Evolutionary conservation across 2,797 vertebrate genomes (phyloP), one percentile per base, ranked within the genome.

Genomic region (Manis javanica): DNA sequence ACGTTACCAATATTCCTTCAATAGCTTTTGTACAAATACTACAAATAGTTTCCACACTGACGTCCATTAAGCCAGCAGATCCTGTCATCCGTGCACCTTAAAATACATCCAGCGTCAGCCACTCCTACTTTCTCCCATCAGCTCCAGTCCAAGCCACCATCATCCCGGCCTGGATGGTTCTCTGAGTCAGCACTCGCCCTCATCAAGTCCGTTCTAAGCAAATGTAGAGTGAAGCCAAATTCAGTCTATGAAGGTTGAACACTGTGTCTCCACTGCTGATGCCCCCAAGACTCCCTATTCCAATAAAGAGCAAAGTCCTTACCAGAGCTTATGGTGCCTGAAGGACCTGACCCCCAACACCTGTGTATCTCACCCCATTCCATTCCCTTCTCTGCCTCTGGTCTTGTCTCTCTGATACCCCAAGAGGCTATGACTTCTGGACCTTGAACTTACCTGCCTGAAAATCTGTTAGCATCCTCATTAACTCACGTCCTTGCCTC

Each of bases 311-410:
- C 7, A 23, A 12, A 57, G 3, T 23, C 46, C 19, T 83, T 74
- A 57, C 11, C 16, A 55, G 29, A 83, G 18, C 26, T 24, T 53
- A 9, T 2, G 15, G 12, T 72, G 11, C 3, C 26, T 31, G 2
- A 42, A 75, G 1, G 12, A 51, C 12, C 2, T 29, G 1, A 9
- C 0, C 31, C 39, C 3, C 16, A n/a, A 39, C 5, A 37, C 1
- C 19, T 88, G 18, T 71, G 42, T 13, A 46, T 39, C 59, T 66
- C 51, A 49, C 15, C 13, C 79, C 18, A 57, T 69, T 23, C 2
- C 9, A 39, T 4, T 46, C 1, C 23, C 24, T 24, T 69, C 42
- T 77, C 77, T 59, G 7, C 12, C 85, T 51, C 2, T 26, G 61
- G 1, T 29, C 57, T 69, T n/a, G 31, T 83, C 5, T 59, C 79